Evolutionary conservation across 2,113 vertebrate species (phyloP), one percentile per base, ranked within the genome.

Genomic region (Sceloporus undulatus): DNA sequence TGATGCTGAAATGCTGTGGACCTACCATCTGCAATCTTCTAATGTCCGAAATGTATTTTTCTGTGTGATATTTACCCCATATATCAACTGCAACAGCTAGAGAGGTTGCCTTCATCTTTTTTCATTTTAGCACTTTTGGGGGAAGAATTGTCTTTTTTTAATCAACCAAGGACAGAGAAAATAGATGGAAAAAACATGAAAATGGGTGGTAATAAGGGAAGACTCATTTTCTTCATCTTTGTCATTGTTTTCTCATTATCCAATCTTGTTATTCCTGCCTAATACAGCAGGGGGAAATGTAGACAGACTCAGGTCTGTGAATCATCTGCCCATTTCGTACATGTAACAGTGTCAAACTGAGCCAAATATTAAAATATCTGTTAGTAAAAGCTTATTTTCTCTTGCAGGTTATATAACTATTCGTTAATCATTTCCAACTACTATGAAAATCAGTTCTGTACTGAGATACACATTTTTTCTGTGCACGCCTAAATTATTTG

Each of bases 211-310:
- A 83, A 18, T 65, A 91, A 83, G 18, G 38, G 29, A 86, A 85
- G 2, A 48, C n/a, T 88, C 0, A 74, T 88, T 92, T 91, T 83
- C 66, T 80, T 88, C 56, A 80, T 79, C 14, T 59, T 91, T 89
- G 38, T 75, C 83, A 42, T 86, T 90, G 78, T 85, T 91, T 93
- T 93, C 71, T 82, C 27, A 65, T 88, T 93, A 89, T 88, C 74
- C 13, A 3, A 75, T 88, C 87, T 87, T 87, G 40, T 83, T 79
- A 85, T 87, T 91, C 81, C 70, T 85, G 3, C 52, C 54, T 74
- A 85, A 76, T 75, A 18, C 13, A 87, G 48, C 80, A 10, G 11
- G 42, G 27, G 76, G 65, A 84, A 91, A 84, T 75, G 34, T 56
- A 89, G 77, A 71, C 42, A 89, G 38, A 90, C 90, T 94, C 87